phyloP scores from a whole-genome alignment of 35 echinoderm and acorn worm genomes.

The Eucidaris tribuloides region DNA sequence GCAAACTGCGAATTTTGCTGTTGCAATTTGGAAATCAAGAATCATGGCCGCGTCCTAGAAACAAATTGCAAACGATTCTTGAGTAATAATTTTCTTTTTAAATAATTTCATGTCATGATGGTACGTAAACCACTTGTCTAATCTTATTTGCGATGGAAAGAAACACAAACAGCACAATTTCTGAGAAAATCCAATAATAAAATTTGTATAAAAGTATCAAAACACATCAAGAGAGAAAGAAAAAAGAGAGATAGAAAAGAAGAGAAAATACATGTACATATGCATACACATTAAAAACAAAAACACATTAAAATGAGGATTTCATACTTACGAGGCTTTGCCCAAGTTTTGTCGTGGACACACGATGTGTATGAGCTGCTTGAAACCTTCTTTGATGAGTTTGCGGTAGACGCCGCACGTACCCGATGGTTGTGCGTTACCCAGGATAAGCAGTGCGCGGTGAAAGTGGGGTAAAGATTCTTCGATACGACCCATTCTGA shows the following conservation, averaged over 20 bases:
- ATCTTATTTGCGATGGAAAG: no score
- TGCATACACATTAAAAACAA: not conserved
- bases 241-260: not conserved
- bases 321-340: conserved; percentile 32
- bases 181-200: no score
- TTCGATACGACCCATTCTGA: conserved; percentile 86
- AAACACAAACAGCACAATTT: no score
- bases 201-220: not conserved
- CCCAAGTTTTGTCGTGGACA: conserved; percentile 33
- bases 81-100: no score
- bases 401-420: conserved; percentile 25
- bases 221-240: not conserved
- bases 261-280: not conserved
- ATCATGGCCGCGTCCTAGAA: no score
- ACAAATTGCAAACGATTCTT: no score
- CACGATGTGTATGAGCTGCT: conserved; percentile 56
- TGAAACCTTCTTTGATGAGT: conserved; percentile 41
- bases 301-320: not conserved
- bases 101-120: no score
- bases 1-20: no score
- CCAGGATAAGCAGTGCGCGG: conserved; percentile 57
- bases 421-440: conserved; percentile 58
- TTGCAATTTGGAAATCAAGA: no score
- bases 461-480: conserved; percentile 87
- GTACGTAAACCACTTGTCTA: no score